phyloP scores from a whole-genome alignment of 1,140 invertebrate genomes.

The Anastrepha obliqua region DNA sequence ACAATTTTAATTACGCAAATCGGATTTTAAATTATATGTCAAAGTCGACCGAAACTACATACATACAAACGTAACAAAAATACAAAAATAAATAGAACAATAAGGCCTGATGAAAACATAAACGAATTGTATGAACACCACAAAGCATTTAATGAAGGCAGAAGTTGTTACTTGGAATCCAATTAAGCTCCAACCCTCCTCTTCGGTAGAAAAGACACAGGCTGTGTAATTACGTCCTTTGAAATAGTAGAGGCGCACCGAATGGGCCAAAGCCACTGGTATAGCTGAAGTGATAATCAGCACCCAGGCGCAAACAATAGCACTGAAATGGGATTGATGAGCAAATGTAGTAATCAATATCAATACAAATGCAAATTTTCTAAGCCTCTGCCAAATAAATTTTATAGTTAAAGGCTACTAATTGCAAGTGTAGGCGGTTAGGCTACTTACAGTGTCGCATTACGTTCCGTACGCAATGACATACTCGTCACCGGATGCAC shows the following conservation, averaged over 20 bases:
- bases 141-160: neutral
- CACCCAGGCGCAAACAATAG: conserved; percentile 88
- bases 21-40: too few relatives aligned
- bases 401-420: neutral
- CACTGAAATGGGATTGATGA: conserved; percentile 74
- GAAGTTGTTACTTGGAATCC: conserved; percentile 78
- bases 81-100: too few relatives aligned
- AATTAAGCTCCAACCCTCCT: conserved; percentile 81
- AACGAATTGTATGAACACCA: neutral
- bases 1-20: too few relatives aligned
- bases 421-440: neutral
- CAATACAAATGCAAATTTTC: neutral
- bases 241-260: conserved; percentile 82
- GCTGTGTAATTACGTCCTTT: conserved; percentile 79
- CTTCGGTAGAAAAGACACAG: conserved; percentile 80
- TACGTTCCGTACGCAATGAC: conserved; percentile 89
- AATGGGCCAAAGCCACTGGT: conserved; percentile 87
- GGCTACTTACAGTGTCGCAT: conserved; percentile 79
- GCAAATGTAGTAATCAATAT: neutral
- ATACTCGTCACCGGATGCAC: conserved; percentile 95
- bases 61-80: too few relatives aligned
- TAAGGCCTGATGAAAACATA: neutral
- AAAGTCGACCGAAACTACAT: too few relatives aligned
- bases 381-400: neutral
- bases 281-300: conserved; percentile 85